Percentiles rank a stretch among this genome's conserved stretches.
Evolutionary conservation across 2,797 vertebrate species (phyloP).

Genomic region (Euthynnus affinis): DNA sequence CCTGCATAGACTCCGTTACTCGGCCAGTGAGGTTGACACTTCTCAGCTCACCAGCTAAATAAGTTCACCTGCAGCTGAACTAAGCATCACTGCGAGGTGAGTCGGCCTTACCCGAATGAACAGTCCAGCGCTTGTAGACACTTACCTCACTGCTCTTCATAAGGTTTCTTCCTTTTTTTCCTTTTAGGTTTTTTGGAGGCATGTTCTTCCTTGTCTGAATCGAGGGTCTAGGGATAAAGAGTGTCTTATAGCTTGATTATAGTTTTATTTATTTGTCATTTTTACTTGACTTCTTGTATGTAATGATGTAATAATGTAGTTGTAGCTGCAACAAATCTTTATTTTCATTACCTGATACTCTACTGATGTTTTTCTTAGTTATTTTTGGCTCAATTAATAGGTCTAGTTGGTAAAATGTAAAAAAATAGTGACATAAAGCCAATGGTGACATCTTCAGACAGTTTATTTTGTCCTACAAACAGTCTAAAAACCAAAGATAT

Average conservation of each 20-base stretch:
- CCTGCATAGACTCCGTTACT: neutral
- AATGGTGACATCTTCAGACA: neutral
- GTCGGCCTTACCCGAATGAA: constrained; percentile 1
- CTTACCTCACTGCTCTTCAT: too few species aligned
- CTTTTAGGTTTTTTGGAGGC: too few species aligned
- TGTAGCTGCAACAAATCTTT: neutral
- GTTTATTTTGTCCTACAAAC: neutral
- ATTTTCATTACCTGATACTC: neutral
- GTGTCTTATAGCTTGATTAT: too few species aligned
- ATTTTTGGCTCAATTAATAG: too few species aligned
- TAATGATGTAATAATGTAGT: too few species aligned
- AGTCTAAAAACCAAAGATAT: neutral
- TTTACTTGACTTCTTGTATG: too few species aligned
- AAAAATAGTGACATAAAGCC: neutral
- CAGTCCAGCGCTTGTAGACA: neutral
- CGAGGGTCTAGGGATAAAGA: too few species aligned
- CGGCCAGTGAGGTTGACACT: neutral
- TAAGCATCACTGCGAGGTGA: neutral
- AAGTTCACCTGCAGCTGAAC: constrained; percentile 15
- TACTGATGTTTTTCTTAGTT: too few species aligned
- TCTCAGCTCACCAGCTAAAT: constrained; percentile 12
- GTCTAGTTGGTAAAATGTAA: too few species aligned
- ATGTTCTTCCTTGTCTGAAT: too few species aligned
- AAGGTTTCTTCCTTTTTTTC: too few species aligned
- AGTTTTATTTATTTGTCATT: too few species aligned